Base-by-base conservation (phyloP, 2,113 vertebrate genomes). In the Cyphomyrus discorhynchus region DNA sequence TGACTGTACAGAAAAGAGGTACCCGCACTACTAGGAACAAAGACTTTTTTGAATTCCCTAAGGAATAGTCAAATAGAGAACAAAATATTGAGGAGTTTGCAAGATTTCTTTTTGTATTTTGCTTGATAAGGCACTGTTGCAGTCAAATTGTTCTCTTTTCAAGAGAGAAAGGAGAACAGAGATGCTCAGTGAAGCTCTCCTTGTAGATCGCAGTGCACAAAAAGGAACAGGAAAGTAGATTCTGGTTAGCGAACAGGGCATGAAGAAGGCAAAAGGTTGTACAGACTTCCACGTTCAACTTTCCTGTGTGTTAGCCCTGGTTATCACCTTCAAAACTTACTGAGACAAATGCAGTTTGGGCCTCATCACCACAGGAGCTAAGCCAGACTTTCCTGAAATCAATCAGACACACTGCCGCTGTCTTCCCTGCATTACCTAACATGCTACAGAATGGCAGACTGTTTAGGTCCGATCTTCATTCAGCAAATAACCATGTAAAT, bases 51-150 rank as follows among this genome's bases (percentile, higher is more conserved):
- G 58, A 17, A 91, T 74, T 89, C 66, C 91, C 91, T 47, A 35
- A 31, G 1, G 56, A 42, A 42, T 85, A 88, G 92, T 88, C 93
- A 86, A 35, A 46, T 88, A 92, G 86, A 91, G 83, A 92, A 91
- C 88, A 92, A 93, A 92, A 89, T 90, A 91, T 46, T 19, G 46
- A 17, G 88, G 42, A 45, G 24, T 88, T n/a, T 80, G 49, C 83
- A 92, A 46, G 35, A 39, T 56, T 46, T 89, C 74, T 58, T 58
- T 89, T 17, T 85, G 92, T 93, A 92, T 94, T 92, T 94, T 49
- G 77, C 89, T 93, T 91, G 90, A 94, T 96, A 96, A 96, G 96
- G 96, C 95, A 96, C 96, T 94, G 94, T 95, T 92, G 94, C 91
- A 93, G 90, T 94, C 91, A 92, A 93, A 90, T 89, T 89, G 90